Conservation (phyloP, 2,113 vertebrate species). For the Microcebus jonahi region DNA sequence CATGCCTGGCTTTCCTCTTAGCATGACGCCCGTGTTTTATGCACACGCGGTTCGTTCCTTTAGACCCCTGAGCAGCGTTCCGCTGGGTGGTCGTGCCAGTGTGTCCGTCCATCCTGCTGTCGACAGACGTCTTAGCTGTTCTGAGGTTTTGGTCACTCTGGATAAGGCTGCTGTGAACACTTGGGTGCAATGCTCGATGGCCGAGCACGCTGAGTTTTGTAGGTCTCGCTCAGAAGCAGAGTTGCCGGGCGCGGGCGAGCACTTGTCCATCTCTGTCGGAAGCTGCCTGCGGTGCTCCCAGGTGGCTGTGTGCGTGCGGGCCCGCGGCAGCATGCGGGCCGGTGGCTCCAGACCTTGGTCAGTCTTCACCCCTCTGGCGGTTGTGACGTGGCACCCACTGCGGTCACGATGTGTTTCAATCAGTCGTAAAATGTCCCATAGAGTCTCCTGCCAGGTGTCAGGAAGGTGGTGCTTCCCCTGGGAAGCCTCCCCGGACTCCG, state of each 20-base stretch:
- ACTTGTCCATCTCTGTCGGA: rapidly evolving
- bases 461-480: background rate
- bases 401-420: background rate
- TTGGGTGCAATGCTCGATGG: background rate
- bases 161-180: background rate
- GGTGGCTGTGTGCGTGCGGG: too few species aligned
- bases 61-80: rapidly evolving
- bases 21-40: rapidly evolving
- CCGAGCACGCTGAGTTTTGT: background rate
- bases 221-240: background rate
- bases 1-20: background rate
- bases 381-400: background rate
- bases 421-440: background rate
- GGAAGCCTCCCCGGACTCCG: background rate
- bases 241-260: background rate
- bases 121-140: too few species aligned
- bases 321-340: background rate
- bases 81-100: too few species aligned
- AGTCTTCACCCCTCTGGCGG: background rate
- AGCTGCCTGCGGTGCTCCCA: background rate
- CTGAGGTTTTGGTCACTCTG: too few species aligned
- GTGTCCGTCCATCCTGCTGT: too few species aligned
- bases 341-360: background rate
- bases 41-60: rapidly evolving
- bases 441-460: background rate